Percentiles rank a stretch among this genome's conserved stretches.
These are phyloP conservation scores for Argyresthia goedartella DNA, from an alignment of 2,888 invertebrate species.

Conservation along the genomic window DNA sequence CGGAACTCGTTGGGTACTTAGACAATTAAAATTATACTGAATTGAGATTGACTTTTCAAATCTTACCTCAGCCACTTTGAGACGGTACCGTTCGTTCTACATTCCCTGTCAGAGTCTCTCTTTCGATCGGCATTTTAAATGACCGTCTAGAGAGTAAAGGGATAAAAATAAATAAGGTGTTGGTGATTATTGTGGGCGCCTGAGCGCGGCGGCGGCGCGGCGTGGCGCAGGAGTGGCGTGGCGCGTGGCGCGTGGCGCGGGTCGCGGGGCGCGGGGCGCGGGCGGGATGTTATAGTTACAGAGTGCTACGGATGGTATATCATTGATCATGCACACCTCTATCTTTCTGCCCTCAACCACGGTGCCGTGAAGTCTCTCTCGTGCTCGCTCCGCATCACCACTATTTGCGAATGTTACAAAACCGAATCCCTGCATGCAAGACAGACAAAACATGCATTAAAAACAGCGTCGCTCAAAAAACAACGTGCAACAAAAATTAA, in stretches of 20 bases:
- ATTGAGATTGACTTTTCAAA: conserved; percentile 47
- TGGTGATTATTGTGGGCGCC: conserved; percentile 66
- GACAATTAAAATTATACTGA: conserved; percentile 12
- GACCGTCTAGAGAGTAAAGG: conserved; percentile 78
- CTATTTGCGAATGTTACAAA: conserved; percentile 99
- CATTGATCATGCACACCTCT: conserved; percentile 98
- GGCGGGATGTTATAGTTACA: conserved; percentile 51
- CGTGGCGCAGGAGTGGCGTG: no score
- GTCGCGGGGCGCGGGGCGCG: conserved; percentile 15
- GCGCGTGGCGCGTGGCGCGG: conserved; percentile 19
- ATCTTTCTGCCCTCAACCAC: conserved; percentile 99
- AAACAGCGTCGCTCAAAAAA: conserved; percentile 84
- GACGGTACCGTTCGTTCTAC: conserved; percentile 69
- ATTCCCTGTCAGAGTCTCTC: conserved; percentile 70
- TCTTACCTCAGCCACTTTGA: conserved; percentile 67
- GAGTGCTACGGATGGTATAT: conserved; percentile 71
- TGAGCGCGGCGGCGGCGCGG: conserved; percentile 26
- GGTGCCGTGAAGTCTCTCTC: conserved; percentile 99
- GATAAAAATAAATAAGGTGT: conserved; percentile 71
- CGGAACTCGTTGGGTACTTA: no score
- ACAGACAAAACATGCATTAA: conserved; percentile 96
- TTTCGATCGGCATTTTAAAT: conserved; percentile 73
- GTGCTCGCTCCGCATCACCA: conserved; percentile 99
- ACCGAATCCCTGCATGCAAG: conserved; percentile 99
- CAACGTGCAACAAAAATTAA: conserved; percentile 83